Base-by-base conservation (phyloP, 2,888 invertebrate species). In the Pomacea canaliculata region DNA sequence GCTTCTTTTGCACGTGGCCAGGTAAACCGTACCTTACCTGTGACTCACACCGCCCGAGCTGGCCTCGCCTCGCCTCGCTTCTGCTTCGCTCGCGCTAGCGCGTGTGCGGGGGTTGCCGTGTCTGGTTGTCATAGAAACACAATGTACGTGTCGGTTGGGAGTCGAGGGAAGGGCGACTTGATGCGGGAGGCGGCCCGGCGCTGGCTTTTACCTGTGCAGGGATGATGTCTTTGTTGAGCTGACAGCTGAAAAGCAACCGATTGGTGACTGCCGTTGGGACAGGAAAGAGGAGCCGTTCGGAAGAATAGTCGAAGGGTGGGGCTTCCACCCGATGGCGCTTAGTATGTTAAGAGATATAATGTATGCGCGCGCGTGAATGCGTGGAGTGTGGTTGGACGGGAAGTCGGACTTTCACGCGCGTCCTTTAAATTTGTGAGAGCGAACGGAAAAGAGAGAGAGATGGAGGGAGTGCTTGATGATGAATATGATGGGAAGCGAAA, bases 111-210 rank as follows among this genome's bases (percentile, higher is more conserved):
- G 51, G 10, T 16, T 56, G 51, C 51, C 16, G 51, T 73, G 59
- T 68, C 67, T 51, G 51, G 73, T 73, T 73, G 59, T 67, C 73
- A 73, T 73, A 27, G 73, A n/a, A 73, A 73, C 73, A 16, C 16
- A 18, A n/a, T 16, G 48, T n/a, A 56, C 49, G 46, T 27, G 62
- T 46, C 59, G 51, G 70, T 16, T n/a, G 19, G 48, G 70, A 10
- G 12, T 56, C 27, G 56, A 56, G 23, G 69, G 18, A 16, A 69
- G 69, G 49, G n/a, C n/a, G 49, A 56, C 7, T 37, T 16, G 51
- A 56, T 10, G 51, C 16, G 51, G 49, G 19, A 51, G 49, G 69
- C 51, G 51, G 37, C 37, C 37, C 69, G 49, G 51, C 12, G 49
- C 27, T 23, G 37, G 46, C 46, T 18, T 19, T 12, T 65, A 71